Percentiles rank a stretch among this genome's conserved stretches.
Evolutionary conservation across 1,140 invertebrate species (phyloP).

Genomic region (Zaprionus tsacasi): DNA sequence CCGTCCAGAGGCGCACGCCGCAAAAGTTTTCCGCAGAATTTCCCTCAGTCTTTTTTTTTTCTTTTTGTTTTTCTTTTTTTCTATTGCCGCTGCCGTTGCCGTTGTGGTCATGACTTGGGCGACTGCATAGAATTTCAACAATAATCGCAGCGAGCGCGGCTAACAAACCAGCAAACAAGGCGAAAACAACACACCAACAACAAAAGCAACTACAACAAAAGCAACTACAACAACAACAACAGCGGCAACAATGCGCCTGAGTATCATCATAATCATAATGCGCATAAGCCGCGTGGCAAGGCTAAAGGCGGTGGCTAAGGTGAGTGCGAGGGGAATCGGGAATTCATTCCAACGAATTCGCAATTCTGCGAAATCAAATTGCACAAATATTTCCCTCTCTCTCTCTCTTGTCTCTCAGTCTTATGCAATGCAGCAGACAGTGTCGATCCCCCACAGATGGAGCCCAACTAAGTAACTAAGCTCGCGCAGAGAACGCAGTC

Average conservation of each 20-base stretch:
- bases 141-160: conserved; percentile 75
- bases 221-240: conserved; percentile 67
- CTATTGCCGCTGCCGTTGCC: conserved; percentile 9
- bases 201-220: conserved; percentile 57
- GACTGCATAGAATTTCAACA: conserved; percentile 78
- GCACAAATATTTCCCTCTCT: conserved; percentile 78
- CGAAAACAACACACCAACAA: conserved; percentile 72
- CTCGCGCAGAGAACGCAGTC: conserved; percentile 1
- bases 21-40: conserved; percentile 75
- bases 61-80: neutral
- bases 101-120: conserved; percentile 70
- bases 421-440: conserved; percentile 62
- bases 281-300: conserved; percentile 67
- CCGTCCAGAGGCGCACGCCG: conserved; percentile 36
- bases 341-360: conserved; percentile 82
- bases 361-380: conserved; percentile 84
- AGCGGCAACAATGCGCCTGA: conserved; percentile 25
- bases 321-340: conserved; percentile 29
- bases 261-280: conserved; percentile 83
- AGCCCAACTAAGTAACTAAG: conserved; percentile 72
- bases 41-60: conserved; percentile 61
- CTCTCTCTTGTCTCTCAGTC: conserved; percentile 7
- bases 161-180: conserved; percentile 82
- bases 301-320: conserved; percentile 14
- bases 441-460: conserved; percentile 64